Evolutionary conservation across 2,888 invertebrate genomes (phyloP).

Genomic region (Apodemia mormo): DNA sequence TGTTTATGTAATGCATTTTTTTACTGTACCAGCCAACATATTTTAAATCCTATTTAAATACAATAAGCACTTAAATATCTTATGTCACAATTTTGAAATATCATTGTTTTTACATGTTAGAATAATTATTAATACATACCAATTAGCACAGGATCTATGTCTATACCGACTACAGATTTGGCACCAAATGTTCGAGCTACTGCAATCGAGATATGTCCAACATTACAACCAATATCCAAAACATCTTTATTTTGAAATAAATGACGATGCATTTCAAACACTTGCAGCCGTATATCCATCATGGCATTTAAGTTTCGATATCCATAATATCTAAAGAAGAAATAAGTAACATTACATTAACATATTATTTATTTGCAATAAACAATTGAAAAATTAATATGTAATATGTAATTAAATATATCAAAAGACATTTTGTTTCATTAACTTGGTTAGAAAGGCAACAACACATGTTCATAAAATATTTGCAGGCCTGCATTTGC

Average conservation of each 20-base stretch:
- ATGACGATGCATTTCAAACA: slow-evolving; percentile 89
- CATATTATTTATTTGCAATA: slow-evolving; percentile 20
- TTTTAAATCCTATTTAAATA: too few species aligned
- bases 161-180: slow-evolving; percentile 93
- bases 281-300: slow-evolving; percentile 91
- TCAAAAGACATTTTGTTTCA: neutral
- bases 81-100: too few species aligned
- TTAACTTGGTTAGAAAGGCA: too few species aligned
- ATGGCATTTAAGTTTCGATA: slow-evolving; percentile 92
- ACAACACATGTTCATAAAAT: too few species aligned
- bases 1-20: too few species aligned
- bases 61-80: too few species aligned
- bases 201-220: slow-evolving; percentile 95
- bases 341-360: slow-evolving; percentile 25
- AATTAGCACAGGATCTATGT: slow-evolving; percentile 95
- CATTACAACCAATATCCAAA: slow-evolving; percentile 98
- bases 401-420: neutral
- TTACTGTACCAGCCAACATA: too few species aligned
- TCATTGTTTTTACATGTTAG: too few species aligned
- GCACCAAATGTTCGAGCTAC: slow-evolving; percentile 94
- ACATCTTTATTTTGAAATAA: slow-evolving; percentile 95
- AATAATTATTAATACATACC: slow-evolving; percentile 50
- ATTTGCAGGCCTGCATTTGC: too few species aligned
- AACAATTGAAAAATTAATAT: neutral
- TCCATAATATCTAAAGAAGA: slow-evolving; percentile 91